phyloP scores from a whole-genome alignment of 2,888 invertebrate genomes.

The Macrosiphum euphorbiae region DNA sequence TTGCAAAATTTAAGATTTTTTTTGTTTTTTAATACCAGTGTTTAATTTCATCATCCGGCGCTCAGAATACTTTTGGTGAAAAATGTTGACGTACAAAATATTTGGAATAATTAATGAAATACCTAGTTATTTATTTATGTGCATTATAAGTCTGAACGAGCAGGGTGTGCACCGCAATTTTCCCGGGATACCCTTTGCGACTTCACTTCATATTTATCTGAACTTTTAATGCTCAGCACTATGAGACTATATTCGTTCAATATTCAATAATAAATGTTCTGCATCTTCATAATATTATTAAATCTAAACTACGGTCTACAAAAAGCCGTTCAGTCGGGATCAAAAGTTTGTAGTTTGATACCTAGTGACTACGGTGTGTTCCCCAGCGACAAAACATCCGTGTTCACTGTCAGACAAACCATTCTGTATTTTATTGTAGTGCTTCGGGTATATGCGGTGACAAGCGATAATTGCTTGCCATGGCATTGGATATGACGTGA shows the following conservation, averaged over 20 bases:
- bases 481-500: background rate
- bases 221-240: background rate
- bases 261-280: background rate
- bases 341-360: background rate
- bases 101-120: background rate
- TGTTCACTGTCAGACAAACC: background rate
- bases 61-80: background rate
- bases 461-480: background rate
- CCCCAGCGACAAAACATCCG: background rate
- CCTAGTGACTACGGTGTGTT: background rate
- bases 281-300: background rate
- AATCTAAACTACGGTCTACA: background rate
- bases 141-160: background rate
- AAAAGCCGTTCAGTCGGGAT: background rate
- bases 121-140: background rate
- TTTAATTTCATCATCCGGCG: background rate
- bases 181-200: background rate
- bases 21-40: background rate
- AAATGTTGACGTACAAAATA: background rate
- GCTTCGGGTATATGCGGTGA: background rate
- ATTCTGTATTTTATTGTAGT: background rate
- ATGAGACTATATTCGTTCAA: background rate
- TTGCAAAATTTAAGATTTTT: background rate
- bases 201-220: background rate
- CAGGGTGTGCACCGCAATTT: background rate